Evolutionary conservation across 1,140 invertebrate species (phyloP).

Genomic region (Brachionus rubens): DNA sequence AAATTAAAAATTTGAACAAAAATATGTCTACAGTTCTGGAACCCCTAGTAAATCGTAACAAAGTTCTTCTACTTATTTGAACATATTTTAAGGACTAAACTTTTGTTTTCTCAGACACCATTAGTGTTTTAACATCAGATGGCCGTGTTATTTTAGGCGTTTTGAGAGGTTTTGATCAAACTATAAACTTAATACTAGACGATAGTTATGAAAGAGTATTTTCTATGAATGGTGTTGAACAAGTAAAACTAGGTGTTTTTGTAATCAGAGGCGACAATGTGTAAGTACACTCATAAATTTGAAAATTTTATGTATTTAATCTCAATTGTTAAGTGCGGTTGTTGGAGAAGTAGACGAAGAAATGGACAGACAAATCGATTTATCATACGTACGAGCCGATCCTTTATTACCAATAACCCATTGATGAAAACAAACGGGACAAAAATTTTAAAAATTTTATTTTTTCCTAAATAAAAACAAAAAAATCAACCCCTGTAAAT

Average conservation of each 20-base stretch:
- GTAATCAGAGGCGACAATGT: slow-evolving; percentile 97
- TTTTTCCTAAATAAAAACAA: neutral
- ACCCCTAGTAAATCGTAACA: slow-evolving; percentile 39
- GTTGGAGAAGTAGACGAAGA: slow-evolving; percentile 47
- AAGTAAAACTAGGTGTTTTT: slow-evolving; percentile 90
- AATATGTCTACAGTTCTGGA: slow-evolving; percentile 43
- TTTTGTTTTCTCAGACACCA: neutral
- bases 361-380: slow-evolving; percentile 37
- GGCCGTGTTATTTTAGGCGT: slow-evolving; percentile 63
- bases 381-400: slow-evolving; percentile 28
- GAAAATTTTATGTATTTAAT: no score
- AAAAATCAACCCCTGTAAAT: slow-evolving; percentile 18
- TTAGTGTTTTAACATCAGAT: slow-evolving; percentile 38
- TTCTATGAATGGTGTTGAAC: slow-evolving; percentile 85
- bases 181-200: slow-evolving; percentile 93
- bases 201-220: slow-evolving; percentile 96
- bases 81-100: neutral
- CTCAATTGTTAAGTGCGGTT: slow-evolving; percentile 16
- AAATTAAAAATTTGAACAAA: neutral
- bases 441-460: neutral
- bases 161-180: slow-evolving; percentile 91
- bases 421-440: neutral
- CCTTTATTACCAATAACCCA: slow-evolving; percentile 24
- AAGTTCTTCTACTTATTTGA: neutral
- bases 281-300: no score